phyloP scores from a whole-genome alignment of 1,140 invertebrate species.

The Orchesella cincta region DNA sequence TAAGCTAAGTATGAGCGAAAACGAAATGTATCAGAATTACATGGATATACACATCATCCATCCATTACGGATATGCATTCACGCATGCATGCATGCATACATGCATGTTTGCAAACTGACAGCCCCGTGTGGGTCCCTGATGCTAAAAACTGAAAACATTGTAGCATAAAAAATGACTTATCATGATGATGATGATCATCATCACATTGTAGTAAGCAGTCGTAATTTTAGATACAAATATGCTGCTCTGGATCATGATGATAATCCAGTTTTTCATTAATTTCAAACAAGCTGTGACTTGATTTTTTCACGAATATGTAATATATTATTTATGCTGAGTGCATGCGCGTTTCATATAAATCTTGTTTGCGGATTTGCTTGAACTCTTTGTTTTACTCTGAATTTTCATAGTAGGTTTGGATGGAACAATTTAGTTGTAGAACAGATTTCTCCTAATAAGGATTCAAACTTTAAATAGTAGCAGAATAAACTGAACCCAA shows the following conservation, averaged over 20 bases:
- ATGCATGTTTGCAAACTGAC: background rate
- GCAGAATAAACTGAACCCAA: too few species aligned
- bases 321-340: too few species aligned
- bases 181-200: too few species aligned
- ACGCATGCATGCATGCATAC: background rate
- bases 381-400: too few species aligned
- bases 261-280: slow-evolving; percentile 22
- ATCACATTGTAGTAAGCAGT: too few species aligned
- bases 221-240: too few species aligned
- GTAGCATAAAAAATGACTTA: background rate
- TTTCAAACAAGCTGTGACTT: background rate
- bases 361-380: too few species aligned
- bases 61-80: background rate
- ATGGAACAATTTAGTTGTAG: too few species aligned
- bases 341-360: too few species aligned
- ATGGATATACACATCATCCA: background rate
- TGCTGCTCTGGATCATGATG: slow-evolving; percentile 18
- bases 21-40: background rate
- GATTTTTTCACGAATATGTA: background rate
- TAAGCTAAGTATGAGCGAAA: background rate
- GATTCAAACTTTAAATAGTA: too few species aligned
- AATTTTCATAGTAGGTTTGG: too few species aligned
- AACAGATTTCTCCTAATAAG: too few species aligned
- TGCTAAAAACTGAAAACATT: background rate
- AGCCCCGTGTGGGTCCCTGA: background rate